Evolutionary conservation across 2,113 vertebrate species (phyloP).

Genomic region (Alces alces): DNA sequence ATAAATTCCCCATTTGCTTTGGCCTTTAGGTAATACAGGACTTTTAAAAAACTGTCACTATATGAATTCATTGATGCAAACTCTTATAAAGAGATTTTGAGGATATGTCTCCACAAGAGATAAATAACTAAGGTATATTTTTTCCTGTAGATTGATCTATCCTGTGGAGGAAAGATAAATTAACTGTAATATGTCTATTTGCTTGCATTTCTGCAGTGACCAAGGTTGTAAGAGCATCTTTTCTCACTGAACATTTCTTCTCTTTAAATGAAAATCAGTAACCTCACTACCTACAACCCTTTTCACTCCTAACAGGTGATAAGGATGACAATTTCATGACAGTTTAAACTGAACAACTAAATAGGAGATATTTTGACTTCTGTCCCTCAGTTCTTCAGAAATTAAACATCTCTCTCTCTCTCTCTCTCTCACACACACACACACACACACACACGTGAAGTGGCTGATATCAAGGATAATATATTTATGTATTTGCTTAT

Average conservation of each 20-base stretch:
- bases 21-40: not conserved
- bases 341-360: not conserved
- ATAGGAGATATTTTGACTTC: not conserved
- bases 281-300: not conserved
- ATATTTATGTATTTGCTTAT: not conserved
- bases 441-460: not conserved
- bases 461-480: not conserved
- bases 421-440: not conserved
- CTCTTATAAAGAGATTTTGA: conserved; percentile 11
- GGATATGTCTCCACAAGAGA: not conserved
- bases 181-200: conserved; percentile 5
- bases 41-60: not conserved
- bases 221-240: not conserved
- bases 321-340: not conserved
- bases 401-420: not conserved
- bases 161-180: conserved; percentile 15
- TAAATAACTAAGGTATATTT: conserved; percentile 26
- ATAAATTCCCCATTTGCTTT: not conserved
- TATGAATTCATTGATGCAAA: not conserved
- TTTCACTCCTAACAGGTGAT: not conserved
- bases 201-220: not conserved
- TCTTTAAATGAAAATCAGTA: not conserved
- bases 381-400: not conserved
- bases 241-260: not conserved
- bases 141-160: not conserved